Conservation (phyloP, 1,140 invertebrate species). For the Tetranychus urticae region DNA sequence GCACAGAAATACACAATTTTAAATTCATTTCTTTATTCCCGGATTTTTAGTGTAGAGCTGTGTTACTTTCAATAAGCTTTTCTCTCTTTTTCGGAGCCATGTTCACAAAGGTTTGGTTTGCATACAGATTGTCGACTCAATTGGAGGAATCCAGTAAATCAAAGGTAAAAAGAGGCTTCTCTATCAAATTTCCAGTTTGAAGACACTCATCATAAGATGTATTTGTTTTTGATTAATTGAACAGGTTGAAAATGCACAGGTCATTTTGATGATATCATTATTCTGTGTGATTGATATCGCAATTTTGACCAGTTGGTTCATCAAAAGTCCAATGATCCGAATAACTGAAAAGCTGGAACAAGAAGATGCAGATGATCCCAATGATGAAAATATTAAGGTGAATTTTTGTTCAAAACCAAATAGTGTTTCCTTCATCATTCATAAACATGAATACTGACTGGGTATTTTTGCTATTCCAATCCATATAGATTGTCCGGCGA, state of each 20-base stretch:
- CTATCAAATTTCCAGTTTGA: too few relatives aligned
- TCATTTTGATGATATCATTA: constrained; percentile 75
- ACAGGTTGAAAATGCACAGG: constrained; percentile 75
- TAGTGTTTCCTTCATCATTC: too few relatives aligned
- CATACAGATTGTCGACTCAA: constrained; percentile 75
- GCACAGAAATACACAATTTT: too few relatives aligned
- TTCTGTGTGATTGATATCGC: constrained; percentile 64
- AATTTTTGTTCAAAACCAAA: background rate
- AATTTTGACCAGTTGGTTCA: constrained; percentile 67
- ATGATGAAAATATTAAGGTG: constrained; percentile 67
- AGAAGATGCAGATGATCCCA: constrained; percentile 42
- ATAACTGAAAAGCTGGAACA: constrained; percentile 59
- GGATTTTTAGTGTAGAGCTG: constrained; percentile 45
- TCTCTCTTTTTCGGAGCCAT: constrained; percentile 92
- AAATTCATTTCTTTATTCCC: too few relatives aligned
- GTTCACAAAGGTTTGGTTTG: constrained; percentile 98
- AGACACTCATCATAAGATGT: background rate
- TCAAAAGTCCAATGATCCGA: constrained; percentile 63
- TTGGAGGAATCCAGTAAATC: constrained; percentile 32
- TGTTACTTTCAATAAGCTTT: constrained; percentile 81
- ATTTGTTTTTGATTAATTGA: constrained; percentile 16
- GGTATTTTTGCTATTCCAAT: too few relatives aligned
- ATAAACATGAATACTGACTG: too few relatives aligned
- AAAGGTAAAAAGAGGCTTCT: background rate
- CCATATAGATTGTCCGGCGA: background rate